Percentiles rank a stretch among this genome's conserved stretches.
phyloP scores from a whole-genome alignment of 2,797 vertebrate species.

The Sylvilagus floridanus region DNA sequence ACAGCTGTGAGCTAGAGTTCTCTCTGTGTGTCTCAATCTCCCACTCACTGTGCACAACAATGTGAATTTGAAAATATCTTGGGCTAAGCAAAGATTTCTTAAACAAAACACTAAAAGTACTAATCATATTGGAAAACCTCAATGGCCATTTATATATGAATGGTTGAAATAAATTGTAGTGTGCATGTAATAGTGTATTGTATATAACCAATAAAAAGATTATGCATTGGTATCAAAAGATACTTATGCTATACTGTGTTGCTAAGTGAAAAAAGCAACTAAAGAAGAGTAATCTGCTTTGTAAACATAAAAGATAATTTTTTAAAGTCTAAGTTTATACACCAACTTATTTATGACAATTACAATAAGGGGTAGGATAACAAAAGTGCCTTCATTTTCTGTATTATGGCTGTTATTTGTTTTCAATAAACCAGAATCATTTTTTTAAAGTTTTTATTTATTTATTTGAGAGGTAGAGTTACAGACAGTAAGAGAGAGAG shows the following conservation, averaged over 20 bases:
- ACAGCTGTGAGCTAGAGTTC: neutral
- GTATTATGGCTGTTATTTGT: neutral
- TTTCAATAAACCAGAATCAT: conserved; percentile 9
- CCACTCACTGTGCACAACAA: neutral
- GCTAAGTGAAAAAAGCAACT: neutral
- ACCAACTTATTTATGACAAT: conserved; percentile 32
- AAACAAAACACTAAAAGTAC: neutral
- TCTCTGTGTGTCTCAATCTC: neutral
- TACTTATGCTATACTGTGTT: neutral
- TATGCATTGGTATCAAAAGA: neutral
- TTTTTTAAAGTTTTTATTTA: neutral
- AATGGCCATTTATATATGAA: neutral
- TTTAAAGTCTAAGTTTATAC: neutral
- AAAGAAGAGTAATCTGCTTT: neutral
- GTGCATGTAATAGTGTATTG: neutral
- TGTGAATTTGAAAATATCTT: conserved; percentile 30
- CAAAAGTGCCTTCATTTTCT: conserved; percentile 46
- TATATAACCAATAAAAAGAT: neutral
- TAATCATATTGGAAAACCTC: conserved; percentile 5
- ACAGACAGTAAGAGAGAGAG: too few relatives aligned
- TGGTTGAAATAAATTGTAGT: conserved; percentile 10
- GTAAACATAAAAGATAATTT: conserved; percentile 13
- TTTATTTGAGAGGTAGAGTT: too few relatives aligned
- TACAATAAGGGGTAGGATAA: neutral
- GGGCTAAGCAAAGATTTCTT: conserved; percentile 1